These are phyloP conservation scores for Scrobipalpa costella DNA, from an alignment of 2,888 invertebrate genomes.

Conservation along the genomic window DNA sequence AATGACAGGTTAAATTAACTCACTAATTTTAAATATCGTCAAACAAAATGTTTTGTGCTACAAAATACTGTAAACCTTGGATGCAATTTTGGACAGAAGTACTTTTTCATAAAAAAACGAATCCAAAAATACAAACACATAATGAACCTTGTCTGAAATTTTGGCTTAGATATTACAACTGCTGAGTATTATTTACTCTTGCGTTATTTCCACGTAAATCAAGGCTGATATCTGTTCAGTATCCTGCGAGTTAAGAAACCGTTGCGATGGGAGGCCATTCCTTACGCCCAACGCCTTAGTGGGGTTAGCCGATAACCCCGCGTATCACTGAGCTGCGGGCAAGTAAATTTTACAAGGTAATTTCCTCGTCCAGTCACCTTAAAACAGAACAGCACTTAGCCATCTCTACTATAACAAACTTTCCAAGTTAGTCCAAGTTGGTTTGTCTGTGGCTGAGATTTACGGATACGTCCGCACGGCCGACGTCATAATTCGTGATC, in stretches of 20 bases:
- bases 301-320: conserved; percentile 63
- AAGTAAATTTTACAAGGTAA: conserved; percentile 50
- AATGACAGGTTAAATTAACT: too few species aligned
- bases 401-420: background rate
- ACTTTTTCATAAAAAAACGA: too few species aligned
- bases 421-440: background rate
- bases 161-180: background rate
- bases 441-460: conserved; percentile 36
- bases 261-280: conserved; percentile 47
- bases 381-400: background rate
- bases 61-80: too few species aligned
- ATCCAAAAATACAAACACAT: too few species aligned
- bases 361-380: conserved; percentile 13
- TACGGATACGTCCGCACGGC: conserved; percentile 45
- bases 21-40: too few species aligned
- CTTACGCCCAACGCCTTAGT: conserved; percentile 46
- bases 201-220: conserved; percentile 3
- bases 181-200: background rate
- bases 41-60: too few species aligned
- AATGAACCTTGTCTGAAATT: too few species aligned
- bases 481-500: conserved; percentile 56
- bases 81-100: too few species aligned
- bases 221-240: conserved; percentile 1
- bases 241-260: conserved; percentile 40
- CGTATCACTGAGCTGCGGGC: conserved; percentile 47